Evolutionary conservation across 2,888 invertebrate genomes (phyloP), one percentile per base, ranked within the genome.

Genomic region (Xanthorhoe spadicearia): DNA sequence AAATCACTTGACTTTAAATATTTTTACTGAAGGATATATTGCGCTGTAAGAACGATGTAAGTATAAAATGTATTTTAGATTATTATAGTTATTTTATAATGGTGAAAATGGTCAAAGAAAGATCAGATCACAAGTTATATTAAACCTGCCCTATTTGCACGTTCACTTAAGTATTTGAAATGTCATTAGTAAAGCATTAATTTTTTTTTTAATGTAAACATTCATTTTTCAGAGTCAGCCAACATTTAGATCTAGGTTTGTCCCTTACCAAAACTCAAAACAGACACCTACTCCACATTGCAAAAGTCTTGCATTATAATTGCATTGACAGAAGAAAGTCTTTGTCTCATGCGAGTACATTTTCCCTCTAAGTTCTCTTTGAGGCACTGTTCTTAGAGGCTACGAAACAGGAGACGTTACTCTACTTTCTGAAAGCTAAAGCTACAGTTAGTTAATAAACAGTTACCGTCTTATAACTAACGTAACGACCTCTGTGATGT

Each of bases 301-400:
- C 38, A 49, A 55, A 2, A 62, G 48, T 35, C 18, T 50, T 55
- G 17, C 48, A 54, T 54, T 59, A 10, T 62, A 59, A 66, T 66
- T 66, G 59, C 58, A 46, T 59, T 38, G 59, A 35, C 10, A 61
- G 50, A 46, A 49, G 51, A 52, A 58, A 35, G 62, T 28, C 62
- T 66, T 66, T 66, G 59, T 66, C 19, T 51, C 46, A 54, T 51
- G 19, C 23, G 54, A 54, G 51, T 46, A 55, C 53, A 55, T 51
- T 51, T 46, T 48, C 61, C 58, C 10, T 32, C 52, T 32, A 15
- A 58, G 66, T 50, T 51, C 18, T 61, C 56, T 61, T 71, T 66
- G 66, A 58, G 53, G 59, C 46, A 61, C 56, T 46, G 38, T 61
- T 66, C 66, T 62, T 64, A 67, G 13, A 51, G 59, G 43, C 43